A percentile compares a stretch with the other conserved stretches of the same genome.
phyloP scores from a whole-genome alignment of 92 coral and sea anemone species.

The Micromussa lordhowensis region DNA sequence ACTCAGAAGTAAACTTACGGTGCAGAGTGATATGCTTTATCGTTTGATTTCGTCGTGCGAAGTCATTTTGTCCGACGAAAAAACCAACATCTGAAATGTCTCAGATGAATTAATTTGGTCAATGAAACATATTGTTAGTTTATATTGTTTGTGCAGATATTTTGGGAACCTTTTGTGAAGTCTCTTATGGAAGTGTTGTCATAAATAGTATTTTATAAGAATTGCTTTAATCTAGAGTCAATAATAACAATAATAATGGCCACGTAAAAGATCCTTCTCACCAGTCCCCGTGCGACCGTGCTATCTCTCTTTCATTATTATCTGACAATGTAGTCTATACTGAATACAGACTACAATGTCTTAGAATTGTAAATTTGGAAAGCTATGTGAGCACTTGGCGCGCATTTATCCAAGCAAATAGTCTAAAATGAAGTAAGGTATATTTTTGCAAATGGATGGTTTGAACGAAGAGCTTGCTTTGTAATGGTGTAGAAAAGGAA shows the following conservation, averaged over 20 bases:
- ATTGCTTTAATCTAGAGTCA: background rate
- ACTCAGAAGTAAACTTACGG: background rate
- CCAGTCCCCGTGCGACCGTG: background rate
- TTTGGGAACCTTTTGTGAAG: background rate
- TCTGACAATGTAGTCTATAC: no score
- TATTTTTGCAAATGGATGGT: background rate
- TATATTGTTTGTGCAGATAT: background rate
- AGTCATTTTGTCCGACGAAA: background rate
- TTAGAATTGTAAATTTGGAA: background rate
- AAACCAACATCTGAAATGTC: background rate
- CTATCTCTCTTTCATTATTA: no score
- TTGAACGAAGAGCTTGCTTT: background rate
- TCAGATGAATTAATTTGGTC: background rate
- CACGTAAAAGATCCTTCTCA: background rate
- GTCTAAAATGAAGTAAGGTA: background rate
- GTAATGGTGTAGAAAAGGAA: background rate
- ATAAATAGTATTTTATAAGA: background rate
- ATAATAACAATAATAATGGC: background rate
- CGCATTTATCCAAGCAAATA: no score
- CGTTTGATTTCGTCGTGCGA: background rate
- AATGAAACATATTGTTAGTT: background rate
- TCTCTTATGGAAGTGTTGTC: background rate
- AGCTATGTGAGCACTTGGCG: no score
- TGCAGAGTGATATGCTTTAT: background rate
- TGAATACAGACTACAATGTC: background rate